phyloP scores from a whole-genome alignment of 2,113 vertebrate genomes.

The Elephas maximus region DNA sequence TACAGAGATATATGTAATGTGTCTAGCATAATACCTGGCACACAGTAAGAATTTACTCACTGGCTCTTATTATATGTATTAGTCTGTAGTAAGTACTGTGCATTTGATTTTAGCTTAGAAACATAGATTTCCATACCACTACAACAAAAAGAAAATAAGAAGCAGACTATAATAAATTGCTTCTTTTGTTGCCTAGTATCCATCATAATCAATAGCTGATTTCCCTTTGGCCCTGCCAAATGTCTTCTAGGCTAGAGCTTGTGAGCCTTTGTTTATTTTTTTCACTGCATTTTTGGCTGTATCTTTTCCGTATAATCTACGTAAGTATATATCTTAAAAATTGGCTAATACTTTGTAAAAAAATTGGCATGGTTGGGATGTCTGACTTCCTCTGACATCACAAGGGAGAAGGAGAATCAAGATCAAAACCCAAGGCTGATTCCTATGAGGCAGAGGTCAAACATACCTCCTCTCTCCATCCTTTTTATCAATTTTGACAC shows the following conservation, averaged over 20 bases:
- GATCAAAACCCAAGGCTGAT: too few species aligned
- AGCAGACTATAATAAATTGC: slow-evolving; percentile 32
- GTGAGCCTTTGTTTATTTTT: slow-evolving; percentile 59
- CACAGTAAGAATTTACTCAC: background rate
- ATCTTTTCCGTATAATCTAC: slow-evolving; percentile 34
- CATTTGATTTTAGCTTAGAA: slow-evolving; percentile 61
- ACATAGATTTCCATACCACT: slow-evolving; percentile 24
- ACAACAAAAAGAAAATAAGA: slow-evolving; percentile 39
- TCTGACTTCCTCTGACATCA: too few species aligned
- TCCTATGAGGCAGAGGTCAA: too few species aligned
- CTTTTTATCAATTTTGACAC: too few species aligned
- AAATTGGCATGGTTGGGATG: too few species aligned
- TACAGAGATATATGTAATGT: background rate
- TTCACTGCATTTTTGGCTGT: slow-evolving; percentile 53
- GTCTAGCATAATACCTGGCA: background rate
- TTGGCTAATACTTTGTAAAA: background rate
- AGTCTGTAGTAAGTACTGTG: background rate
- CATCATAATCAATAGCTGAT: slow-evolving; percentile 43
- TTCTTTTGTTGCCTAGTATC: slow-evolving; percentile 60
- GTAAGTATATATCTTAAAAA: slow-evolving; percentile 28
- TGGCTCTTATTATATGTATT: background rate
- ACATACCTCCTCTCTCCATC: too few species aligned
- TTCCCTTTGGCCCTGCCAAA: slow-evolving; percentile 36
- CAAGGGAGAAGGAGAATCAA: too few species aligned
- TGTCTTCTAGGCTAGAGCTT: slow-evolving; percentile 36